Conservation (phyloP, 1,140 invertebrate species). For the Lamellibrachia luymesi region DNA sequence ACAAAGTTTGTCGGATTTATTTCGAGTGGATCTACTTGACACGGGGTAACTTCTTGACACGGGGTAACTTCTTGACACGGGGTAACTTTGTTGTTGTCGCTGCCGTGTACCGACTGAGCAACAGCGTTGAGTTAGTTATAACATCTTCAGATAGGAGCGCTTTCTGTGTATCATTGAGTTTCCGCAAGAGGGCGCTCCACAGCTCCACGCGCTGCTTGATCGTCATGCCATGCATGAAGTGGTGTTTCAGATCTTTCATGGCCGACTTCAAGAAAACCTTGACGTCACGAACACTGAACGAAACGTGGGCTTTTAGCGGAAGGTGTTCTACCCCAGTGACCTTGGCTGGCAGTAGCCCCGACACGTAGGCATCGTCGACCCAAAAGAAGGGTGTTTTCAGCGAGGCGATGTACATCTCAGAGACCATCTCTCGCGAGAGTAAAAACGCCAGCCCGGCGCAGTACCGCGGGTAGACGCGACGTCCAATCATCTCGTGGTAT, state of each 20-base stretch:
- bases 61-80: background rate
- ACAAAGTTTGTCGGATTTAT: background rate
- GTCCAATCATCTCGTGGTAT: conserved; percentile 31
- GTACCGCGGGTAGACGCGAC: conserved; percentile 35
- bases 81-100: background rate
- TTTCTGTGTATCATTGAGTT: background rate
- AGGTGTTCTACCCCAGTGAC: conserved; percentile 23
- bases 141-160: background rate
- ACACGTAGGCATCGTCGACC: conserved; percentile 62
- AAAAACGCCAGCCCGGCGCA: conserved; percentile 38
- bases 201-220: background rate
- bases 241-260: background rate
- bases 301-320: background rate
- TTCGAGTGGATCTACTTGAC: background rate
- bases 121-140: background rate
- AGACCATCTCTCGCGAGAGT: conserved; percentile 32
- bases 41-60: too few species aligned
- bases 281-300: background rate
- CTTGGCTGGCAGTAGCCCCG: conserved; percentile 52
- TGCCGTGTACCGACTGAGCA: background rate
- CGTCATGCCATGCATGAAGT: background rate
- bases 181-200: background rate
- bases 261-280: background rate
- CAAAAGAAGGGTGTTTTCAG: conserved; percentile 56
- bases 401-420: conserved; percentile 45